These are phyloP conservation scores for Mesembrinibis cayennensis DNA, from an alignment of 2,113 vertebrate species.

Conservation along the genomic window DNA sequence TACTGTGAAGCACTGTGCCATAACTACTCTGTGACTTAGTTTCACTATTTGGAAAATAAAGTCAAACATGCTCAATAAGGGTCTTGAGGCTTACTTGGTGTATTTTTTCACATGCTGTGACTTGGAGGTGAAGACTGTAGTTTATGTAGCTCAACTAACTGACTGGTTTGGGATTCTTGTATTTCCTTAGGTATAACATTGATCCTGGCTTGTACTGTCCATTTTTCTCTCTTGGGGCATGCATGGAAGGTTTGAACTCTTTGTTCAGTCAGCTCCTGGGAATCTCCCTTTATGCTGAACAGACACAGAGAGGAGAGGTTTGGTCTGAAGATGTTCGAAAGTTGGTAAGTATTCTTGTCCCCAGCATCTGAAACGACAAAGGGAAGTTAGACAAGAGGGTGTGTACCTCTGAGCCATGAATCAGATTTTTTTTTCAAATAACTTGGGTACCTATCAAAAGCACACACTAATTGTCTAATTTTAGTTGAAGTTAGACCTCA, in stretches of 20 bases:
- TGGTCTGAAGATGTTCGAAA: slow-evolving; percentile 94
- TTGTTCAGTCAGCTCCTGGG: slow-evolving; percentile 89
- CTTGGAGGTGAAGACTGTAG: background rate
- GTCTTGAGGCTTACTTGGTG: background rate
- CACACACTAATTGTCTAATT: background rate
- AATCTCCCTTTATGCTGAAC: slow-evolving; percentile 86
- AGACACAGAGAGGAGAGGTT: slow-evolving; percentile 86
- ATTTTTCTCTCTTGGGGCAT: slow-evolving; percentile 91
- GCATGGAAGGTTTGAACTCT: slow-evolving; percentile 94
- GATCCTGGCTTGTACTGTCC: slow-evolving; percentile 94
- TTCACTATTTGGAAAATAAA: background rate
- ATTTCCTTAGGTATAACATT: slow-evolving; percentile 86
- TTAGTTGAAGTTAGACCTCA: background rate
- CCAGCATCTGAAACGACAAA: background rate
- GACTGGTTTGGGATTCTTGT: background rate
- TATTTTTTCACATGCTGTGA: background rate
- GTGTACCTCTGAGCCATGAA: background rate
- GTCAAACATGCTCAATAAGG: background rate
- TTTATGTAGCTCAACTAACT: background rate
- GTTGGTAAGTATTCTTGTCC: slow-evolving; percentile 78
- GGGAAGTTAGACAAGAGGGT: background rate
- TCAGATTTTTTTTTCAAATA: background rate
- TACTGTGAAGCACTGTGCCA: background rate
- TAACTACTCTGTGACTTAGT: background rate
- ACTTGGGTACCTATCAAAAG: background rate